Percentiles rank a stretch among this genome's conserved stretches.
Conservation (phyloP, 2,797 vertebrate species). For the Clarias platycephalus region DNA sequence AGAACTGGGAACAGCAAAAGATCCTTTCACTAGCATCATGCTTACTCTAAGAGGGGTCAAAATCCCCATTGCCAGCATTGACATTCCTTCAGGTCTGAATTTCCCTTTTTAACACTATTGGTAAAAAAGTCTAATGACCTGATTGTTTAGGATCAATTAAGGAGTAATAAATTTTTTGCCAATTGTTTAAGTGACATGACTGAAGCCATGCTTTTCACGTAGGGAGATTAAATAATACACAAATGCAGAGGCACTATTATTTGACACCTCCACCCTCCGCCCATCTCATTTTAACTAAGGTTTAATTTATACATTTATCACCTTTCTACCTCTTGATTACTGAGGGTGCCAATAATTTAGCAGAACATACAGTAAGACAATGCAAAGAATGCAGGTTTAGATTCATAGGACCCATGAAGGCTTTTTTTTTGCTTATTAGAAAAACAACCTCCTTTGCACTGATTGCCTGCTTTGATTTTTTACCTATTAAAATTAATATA, state of each 20-base stretch:
- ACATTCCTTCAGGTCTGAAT: constrained; percentile 75
- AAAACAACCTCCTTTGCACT: too few species aligned
- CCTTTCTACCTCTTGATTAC: background rate
- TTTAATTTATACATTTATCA: background rate
- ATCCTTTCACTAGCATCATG: constrained; percentile 67
- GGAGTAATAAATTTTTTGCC: background rate
- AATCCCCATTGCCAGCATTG: constrained; percentile 77
- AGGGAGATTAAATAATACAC: background rate
- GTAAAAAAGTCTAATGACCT: background rate
- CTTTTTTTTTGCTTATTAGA: background rate
- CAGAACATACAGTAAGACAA: background rate
- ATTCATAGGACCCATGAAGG: background rate
- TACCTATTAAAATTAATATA: too few species aligned
- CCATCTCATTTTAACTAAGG: background rate
- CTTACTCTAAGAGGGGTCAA: constrained; percentile 70
- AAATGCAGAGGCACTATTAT: background rate
- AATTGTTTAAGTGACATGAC: too few species aligned
- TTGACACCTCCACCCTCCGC: too few species aligned
- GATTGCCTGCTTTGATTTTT: too few species aligned
- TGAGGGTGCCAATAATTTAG: background rate
- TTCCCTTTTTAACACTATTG: background rate
- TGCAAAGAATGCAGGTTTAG: background rate
- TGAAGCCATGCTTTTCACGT: background rate
- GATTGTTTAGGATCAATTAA: background rate
- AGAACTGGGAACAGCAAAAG: constrained; percentile 58